Evolutionary conservation across 2,113 vertebrate species (phyloP), one percentile per base, ranked within the genome.

Genomic region (Alligator mississippiensis): DNA sequence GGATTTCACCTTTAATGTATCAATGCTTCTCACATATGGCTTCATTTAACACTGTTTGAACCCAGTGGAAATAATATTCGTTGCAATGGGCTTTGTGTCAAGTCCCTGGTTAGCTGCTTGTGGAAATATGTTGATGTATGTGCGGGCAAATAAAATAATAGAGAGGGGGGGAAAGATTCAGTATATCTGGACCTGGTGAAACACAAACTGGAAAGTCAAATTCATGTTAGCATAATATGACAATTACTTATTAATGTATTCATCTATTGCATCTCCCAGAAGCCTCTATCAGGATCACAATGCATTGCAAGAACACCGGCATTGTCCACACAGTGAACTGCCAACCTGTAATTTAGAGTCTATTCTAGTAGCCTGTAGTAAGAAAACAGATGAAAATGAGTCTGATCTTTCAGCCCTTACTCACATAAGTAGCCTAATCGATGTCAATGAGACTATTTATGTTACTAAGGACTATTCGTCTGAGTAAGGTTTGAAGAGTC

Each of bases 201-300:
- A 90, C 27, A 1, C 6, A 75, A 28, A 24, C 30, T 0, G 8
- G 4, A 0, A 90, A 30, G 18, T 13, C 78, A 62, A 87, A 79
- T 8, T 0, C 22, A 3, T 0, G 0, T 70, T 84, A 68, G 83
- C 57, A 38, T 22, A 21, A 19, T 22, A 80, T 24, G 4, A 74
- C 70, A 74, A 38, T 3, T 77, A 57, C 27, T 30, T 7, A 55
- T 27, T 25, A 13, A 84, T 17, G 24, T 1, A 3, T 3, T 3
- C 5, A 10, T 34, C 84, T 66, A 12, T 38, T 85, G 2, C 27
- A 59, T 25, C 11, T 80, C 47, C 18, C 59, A 82, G n/a, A 85
- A 8, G 89, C 4, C 28, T 74, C 11, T 63, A 24, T 18, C n/a
- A 75, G 13, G 54, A 86, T 47, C 13, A 28, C 55, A 64, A 47